A percentile compares a stretch with the other conserved stretches of the same genome.
Evolutionary conservation across 2,888 invertebrate species (phyloP).

Genomic region (Pseudoips prasinana): DNA sequence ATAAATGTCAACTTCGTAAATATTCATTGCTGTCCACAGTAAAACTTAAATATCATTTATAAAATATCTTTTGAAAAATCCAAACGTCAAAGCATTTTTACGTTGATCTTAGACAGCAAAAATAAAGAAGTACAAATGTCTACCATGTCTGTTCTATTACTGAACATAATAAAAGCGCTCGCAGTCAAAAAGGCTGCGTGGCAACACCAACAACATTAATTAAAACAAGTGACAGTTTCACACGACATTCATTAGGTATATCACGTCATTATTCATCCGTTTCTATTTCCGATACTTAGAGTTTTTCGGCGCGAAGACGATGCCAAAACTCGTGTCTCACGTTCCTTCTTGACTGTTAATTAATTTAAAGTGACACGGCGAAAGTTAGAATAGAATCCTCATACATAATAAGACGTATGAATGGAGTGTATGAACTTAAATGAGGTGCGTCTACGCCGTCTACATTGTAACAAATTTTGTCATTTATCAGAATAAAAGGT

Average conservation of each 20-base stretch:
- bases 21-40: slow-evolving; percentile 23
- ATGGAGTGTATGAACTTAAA: slow-evolving; percentile 50
- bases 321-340: slow-evolving; percentile 66
- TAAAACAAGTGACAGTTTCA: slow-evolving; percentile 66
- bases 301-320: slow-evolving; percentile 57
- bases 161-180: slow-evolving; percentile 38
- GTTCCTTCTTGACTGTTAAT: slow-evolving; percentile 57
- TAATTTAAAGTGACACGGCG: slow-evolving; percentile 63
- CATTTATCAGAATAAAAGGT: slow-evolving; percentile 37
- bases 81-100: slow-evolving; percentile 58
- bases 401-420: slow-evolving; percentile 40
- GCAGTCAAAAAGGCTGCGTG: slow-evolving; percentile 38
- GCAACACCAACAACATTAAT: slow-evolving; percentile 61
- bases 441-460: slow-evolving; percentile 39
- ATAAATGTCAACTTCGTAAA: slow-evolving; percentile 30
- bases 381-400: slow-evolving; percentile 53
- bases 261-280: slow-evolving; percentile 65
- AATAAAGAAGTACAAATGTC: slow-evolving; percentile 64
- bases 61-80: slow-evolving; percentile 47
- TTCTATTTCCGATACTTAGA: slow-evolving; percentile 73
- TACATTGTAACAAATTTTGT: slow-evolving; percentile 34
- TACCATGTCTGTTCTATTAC: slow-evolving; percentile 49
- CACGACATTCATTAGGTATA: slow-evolving; percentile 68
- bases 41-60: slow-evolving; percentile 44
- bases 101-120: slow-evolving; percentile 44